Base-by-base conservation (phyloP, 2,888 invertebrate species). In the Cryptocephalus moraei region DNA sequence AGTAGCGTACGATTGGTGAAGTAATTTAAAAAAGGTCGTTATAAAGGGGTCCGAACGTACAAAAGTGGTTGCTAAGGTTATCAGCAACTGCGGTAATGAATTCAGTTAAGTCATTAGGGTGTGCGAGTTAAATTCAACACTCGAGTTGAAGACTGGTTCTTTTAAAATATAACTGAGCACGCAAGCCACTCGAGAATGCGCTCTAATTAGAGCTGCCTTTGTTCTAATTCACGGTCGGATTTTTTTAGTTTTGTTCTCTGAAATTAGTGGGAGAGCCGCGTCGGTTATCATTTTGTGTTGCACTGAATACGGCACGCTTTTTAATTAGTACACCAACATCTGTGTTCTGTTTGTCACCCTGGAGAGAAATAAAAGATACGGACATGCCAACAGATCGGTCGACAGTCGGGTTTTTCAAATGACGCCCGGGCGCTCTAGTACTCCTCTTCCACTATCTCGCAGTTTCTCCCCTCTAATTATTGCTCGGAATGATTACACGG, bases 281-380 rank as follows among this genome's bases (percentile, higher is more conserved):
- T 59, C 59, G 57, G 56, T 59, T 62, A 60, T 62, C 60, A 58
- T 62, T 62, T 59, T 56, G 54, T 56, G 56, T 56, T 49, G 50
- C 52, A 44, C 44, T 55, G 57, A 55, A 56, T 55, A 54, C 56
- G 51, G 57, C 54, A 61, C 62, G 63, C 66, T 66, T 68, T 68
- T 68, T 68, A 67, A 67, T 67, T 69, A 67, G 67, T 63, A 62
- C 60, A 62, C 49, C 63, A 64, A 65, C 68, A 66, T 68, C 67
- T 66, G 68, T 56, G 64, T 64, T 62, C 59, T 61, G 64, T 63
- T 64, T 59, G 61, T 58, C 55, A 57, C 49, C 50, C 59, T 59
- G 58, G 60, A 59, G 58, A 53, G 54, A 56, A 61, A 60, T 57
- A 60, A 59, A 60, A 58, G 57, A 56, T 49, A 36, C 44, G 31